Evolutionary conservation across 2,113 vertebrate species (phyloP), one percentile per base, ranked within the genome.

Genomic region (Anseranas semipalmata): DNA sequence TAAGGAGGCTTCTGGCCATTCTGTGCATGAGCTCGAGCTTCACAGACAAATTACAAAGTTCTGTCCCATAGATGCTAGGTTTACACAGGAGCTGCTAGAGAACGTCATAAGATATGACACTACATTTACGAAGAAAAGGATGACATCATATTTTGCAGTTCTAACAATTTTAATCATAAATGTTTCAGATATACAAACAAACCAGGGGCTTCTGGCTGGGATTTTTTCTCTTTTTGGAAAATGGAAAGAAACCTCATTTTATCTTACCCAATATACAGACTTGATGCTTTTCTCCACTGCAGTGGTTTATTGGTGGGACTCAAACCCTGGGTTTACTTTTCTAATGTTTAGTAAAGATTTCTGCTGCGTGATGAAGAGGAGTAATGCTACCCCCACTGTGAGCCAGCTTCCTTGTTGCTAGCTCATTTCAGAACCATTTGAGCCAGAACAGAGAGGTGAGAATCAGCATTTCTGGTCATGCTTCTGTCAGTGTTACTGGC

Each of bases 221-320:
- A 27, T 65, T 70, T 22, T 60, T 93, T 77, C 6, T 70, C 7
- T 28, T 63, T 77, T 59, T 59, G 11, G 68, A 65, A 78, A 73
- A 43, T 0, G 0, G 19, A 20, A 10, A 32, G 30, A 50, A 41
- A 52, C 18, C 11, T 58, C 0, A 0, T 9, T 74, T 70, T 22
- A 65, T 56, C n/a, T 24, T 30, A 39, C 0, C 6, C 30, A n/a
- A 21, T 24, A 22, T 56, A 59, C 78, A 82, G 59, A 82, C 7
- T 43, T 59, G n/a, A 63, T 20, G 56, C 6, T 68, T 15, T 30
- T 58, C 48, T 65, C 53, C 33, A 28, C 28, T 79, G 56, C 35
- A 74, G 33, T 30, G 30, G 7, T 33, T 78, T 83, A 35, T 20
- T 41, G 32, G 24, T 55, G 25, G 32, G 13, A 20, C 24, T 45